A percentile compares a stretch with the other conserved stretches of the same genome.
Evolutionary conservation across 2,113 vertebrate species (phyloP).

Genomic region (Petrocephalus microphthalmus): DNA sequence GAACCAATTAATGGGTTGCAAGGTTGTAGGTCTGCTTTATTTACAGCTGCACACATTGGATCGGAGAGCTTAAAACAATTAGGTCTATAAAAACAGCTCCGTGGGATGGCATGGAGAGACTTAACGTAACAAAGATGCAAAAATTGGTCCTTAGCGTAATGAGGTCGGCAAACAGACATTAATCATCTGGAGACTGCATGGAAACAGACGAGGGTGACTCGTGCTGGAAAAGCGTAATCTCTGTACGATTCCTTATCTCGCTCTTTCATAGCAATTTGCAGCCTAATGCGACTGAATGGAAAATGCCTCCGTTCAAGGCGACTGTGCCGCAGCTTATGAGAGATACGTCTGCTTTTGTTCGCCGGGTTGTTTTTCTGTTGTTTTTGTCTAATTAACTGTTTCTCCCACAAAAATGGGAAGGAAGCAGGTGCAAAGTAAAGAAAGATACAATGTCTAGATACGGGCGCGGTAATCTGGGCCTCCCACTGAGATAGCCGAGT

Average conservation of each 20-base stretch:
- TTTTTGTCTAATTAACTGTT: not conserved
- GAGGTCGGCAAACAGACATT: constrained; percentile 45
- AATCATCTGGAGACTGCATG: constrained; percentile 32
- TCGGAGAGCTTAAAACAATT: constrained; percentile 28
- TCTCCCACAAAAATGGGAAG: not conserved
- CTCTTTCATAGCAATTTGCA: not conserved
- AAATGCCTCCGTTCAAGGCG: not conserved
- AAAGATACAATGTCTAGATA: not conserved
- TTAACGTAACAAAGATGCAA: constrained; percentile 26
- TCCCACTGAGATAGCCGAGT: not conserved
- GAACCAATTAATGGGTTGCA: constrained; percentile 24
- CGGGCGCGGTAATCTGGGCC: not conserved
- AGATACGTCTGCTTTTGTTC: not conserved
- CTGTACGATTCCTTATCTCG: constrained; percentile 12
- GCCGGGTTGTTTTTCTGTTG: not conserved
- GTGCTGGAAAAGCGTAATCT: constrained; percentile 21
- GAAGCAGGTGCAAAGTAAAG: not conserved
- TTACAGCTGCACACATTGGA: constrained; percentile 44
- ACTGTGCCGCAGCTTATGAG: not conserved
- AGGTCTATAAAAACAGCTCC: constrained; percentile 37
- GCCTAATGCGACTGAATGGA: not conserved
- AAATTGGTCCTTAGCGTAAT: constrained; percentile 38
- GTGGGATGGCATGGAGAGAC: constrained; percentile 27
- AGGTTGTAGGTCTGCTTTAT: constrained; percentile 34
- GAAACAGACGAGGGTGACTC: constrained; percentile 18